Evolutionary conservation across 2,888 invertebrate genomes (phyloP).

Genomic region (Drosophila paracracens): DNA sequence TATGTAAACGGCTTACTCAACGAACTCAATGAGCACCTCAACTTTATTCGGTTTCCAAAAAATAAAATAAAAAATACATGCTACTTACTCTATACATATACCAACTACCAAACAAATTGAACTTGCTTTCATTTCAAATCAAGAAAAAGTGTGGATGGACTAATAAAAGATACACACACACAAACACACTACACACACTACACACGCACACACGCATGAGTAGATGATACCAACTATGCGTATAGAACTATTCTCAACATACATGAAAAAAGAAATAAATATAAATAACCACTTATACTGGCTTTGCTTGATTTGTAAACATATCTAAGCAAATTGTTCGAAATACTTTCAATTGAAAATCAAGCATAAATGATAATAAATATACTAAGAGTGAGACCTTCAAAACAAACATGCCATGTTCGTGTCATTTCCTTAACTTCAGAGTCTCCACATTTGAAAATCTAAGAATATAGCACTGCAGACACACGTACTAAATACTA

Average conservation of each 20-base stretch:
- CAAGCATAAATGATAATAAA: conserved; percentile 4
- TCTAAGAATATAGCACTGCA: neutral
- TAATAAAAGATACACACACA: conserved; percentile 16
- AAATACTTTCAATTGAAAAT: conserved; percentile 2
- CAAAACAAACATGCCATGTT: neutral
- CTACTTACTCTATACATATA: conserved; percentile 23
- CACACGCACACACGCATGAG: conserved; percentile 6
- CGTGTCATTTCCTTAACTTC: neutral
- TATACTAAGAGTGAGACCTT: conserved; percentile 29
- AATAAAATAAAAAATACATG: conserved; percentile 13
- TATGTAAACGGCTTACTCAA: conserved; percentile 58
- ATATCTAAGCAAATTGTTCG: conserved; percentile 37
- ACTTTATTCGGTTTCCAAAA: conserved; percentile 70
- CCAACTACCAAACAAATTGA: conserved; percentile 32
- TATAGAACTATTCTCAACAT: conserved; percentile 11
- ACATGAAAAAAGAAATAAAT: neutral
- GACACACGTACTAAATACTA: neutral
- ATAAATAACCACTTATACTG: conserved; percentile 2
- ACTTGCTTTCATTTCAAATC: conserved; percentile 48
- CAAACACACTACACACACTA: neutral
- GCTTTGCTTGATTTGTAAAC: conserved; percentile 43
- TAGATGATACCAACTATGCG: conserved; percentile 1
- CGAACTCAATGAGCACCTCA: conserved; percentile 67
- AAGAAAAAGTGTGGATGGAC: conserved; percentile 30
- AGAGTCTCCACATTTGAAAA: neutral